These are phyloP conservation scores for roundworm (Caenorhabditis elegans) DNA, from an alignment of 1,140 invertebrate species.

Conservation along the genomic window WBcel235 BX284603.4:8080501-8081000, in stretches of 20 bases:
- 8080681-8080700: not conserved
- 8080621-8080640: not conserved
- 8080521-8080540: too few relatives aligned
- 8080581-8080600: too few relatives aligned
- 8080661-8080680: not conserved
- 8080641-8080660: not conserved
- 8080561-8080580: not conserved
- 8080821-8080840: constrained; percentile 19
- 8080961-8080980: too few relatives aligned
- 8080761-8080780: not conserved
- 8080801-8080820: not conserved
- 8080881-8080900: too few relatives aligned
- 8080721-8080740: not conserved
- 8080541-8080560: not conserved
- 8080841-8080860: not conserved
- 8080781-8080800: not conserved
- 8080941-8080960: too few relatives aligned
- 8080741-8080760: not conserved
- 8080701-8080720: not conserved
- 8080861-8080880: not conserved
- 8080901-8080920: too few relatives aligned
- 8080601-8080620: not conserved
- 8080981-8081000: too few relatives aligned
- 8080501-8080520: too few relatives aligned
- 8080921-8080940: not conserved